A percentile compares a stretch with the other conserved stretches of the same genome.
Evolutionary conservation across 2,113 vertebrate genomes (phyloP).

Genomic region (Hippocampus mohnikei): DNA sequence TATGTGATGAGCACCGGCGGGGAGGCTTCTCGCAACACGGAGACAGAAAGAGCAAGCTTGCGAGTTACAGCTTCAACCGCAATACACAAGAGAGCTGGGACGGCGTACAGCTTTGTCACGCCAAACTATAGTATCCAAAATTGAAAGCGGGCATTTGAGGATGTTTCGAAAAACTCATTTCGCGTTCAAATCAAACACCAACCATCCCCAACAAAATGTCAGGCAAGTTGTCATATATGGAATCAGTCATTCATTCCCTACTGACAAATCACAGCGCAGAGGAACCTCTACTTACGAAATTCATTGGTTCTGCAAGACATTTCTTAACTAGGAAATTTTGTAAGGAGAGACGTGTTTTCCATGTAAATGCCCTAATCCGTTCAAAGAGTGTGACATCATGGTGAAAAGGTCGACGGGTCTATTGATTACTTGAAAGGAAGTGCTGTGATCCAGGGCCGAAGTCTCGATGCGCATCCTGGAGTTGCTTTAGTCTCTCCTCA

Average conservation of each 20-base stretch:
- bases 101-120: slow-evolving; percentile 9
- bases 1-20: slow-evolving; percentile 26
- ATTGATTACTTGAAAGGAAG: slow-evolving; percentile 89
- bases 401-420: background rate
- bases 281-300: too few relatives aligned
- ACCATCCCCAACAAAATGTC: background rate
- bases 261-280: too few relatives aligned
- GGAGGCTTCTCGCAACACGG: slow-evolving; percentile 32
- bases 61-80: slow-evolving; percentile 44
- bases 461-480: slow-evolving; percentile 95
- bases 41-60: slow-evolving; percentile 32
- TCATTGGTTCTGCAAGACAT: too few relatives aligned
- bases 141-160: background rate
- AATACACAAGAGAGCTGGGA: slow-evolving; percentile 16
- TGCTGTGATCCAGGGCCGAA: slow-evolving; percentile 97
- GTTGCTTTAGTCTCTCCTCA: slow-evolving; percentile 91
- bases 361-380: too few relatives aligned
- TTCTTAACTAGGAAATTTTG: too few relatives aligned
- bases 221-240: background rate
- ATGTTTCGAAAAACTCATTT: background rate
- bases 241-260: background rate
- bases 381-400: too few relatives aligned
- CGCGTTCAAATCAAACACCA: background rate
- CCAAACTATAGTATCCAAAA: slow-evolving; percentile 4
- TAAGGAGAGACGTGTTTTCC: too few relatives aligned